phyloP scores from a whole-genome alignment of 2,797 vertebrate species.

The Enteromius viviparus region DNA sequence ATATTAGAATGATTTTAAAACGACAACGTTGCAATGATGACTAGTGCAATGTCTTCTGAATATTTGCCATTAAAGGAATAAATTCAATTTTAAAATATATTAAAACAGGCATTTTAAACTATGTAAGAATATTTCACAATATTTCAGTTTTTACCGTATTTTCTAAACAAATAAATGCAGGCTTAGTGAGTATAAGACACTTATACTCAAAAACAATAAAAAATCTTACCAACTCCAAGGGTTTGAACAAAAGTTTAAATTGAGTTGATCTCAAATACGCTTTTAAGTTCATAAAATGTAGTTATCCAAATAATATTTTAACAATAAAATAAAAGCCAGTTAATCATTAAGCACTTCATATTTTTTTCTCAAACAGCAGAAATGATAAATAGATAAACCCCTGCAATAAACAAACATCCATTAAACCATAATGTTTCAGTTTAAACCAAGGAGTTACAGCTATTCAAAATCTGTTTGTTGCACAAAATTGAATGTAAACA shows the following conservation, averaged over 20 bases:
- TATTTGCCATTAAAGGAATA: neutral
- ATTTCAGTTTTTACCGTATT: neutral
- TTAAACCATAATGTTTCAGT: neutral
- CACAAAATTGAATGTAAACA: conserved; percentile 32
- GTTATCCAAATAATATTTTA: neutral
- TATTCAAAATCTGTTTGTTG: neutral
- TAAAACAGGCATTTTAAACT: neutral
- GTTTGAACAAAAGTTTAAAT: neutral
- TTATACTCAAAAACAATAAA: neutral
- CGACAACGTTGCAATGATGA: no score
- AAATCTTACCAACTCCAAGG: neutral
- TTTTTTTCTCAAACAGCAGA: neutral
- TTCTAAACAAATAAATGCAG: neutral
- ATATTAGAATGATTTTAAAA: neutral
- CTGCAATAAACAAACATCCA: neutral
- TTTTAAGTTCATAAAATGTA: neutral
- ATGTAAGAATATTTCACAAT: neutral
- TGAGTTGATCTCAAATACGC: neutral
- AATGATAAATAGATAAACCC: neutral
- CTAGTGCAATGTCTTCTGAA: neutral
- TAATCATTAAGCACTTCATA: neutral
- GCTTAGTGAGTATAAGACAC: neutral
- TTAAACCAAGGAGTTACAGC: neutral
- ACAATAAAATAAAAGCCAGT: neutral
- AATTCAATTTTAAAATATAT: neutral